Evolutionary conservation across 2,888 invertebrate genomes (phyloP).

Genomic region (Mythimna albipuncta): DNA sequence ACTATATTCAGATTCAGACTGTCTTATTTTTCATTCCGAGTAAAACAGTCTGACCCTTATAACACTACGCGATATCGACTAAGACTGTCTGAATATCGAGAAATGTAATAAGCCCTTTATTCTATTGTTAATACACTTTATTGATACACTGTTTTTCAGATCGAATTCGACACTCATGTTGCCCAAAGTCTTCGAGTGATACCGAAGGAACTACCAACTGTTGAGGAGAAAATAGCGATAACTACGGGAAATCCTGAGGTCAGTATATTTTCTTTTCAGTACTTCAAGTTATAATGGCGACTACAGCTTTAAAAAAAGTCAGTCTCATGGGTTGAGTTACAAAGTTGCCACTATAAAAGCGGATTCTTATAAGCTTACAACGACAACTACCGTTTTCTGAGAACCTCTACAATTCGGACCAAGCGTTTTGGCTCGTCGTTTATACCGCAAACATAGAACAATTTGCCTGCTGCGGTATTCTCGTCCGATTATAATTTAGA

Average conservation of each 20-base stretch:
- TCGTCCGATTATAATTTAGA: no score
- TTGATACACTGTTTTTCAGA: constrained; percentile 79
- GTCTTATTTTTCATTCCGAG: no score
- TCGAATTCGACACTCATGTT: constrained; percentile 91
- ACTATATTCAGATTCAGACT: no score
- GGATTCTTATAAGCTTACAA: no score
- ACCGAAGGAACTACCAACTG: constrained; percentile 90
- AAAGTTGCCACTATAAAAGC: neutral
- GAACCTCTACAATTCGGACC: neutral
- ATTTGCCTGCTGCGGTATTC: no score
- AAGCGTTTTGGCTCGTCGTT: no score
- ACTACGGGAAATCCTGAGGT: constrained; percentile 87
- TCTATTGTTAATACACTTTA: neutral
- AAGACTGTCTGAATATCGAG: no score
- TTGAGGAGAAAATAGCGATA: constrained; percentile 90
- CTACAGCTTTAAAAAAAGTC: neutral
- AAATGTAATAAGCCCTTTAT: no score
- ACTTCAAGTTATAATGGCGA: neutral
- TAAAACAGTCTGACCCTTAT: no score
- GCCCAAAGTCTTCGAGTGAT: constrained; percentile 89
- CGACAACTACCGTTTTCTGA: neutral
- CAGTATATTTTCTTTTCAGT: constrained; percentile 2
- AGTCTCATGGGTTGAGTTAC: neutral
- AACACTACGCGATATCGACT: no score
- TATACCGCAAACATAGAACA: no score